Percentiles rank a stretch among this genome's conserved stretches.
Conservation (phyloP, 1,140 invertebrate species). For the Meloidogyne floridensis region DNA sequence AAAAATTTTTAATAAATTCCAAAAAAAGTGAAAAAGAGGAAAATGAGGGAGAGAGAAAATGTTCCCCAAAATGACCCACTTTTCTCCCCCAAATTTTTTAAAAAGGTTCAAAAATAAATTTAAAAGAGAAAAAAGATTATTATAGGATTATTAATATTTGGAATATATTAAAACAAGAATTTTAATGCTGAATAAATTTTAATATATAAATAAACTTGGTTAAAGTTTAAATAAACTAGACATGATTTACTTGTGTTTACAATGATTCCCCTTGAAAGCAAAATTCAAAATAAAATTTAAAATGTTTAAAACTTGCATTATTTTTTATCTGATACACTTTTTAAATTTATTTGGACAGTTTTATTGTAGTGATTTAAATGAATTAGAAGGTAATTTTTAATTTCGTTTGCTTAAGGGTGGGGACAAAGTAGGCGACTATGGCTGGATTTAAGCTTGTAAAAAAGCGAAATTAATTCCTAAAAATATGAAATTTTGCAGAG, state of each 20-base stretch:
- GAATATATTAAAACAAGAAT: conserved; percentile 2
- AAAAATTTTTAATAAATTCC: not conserved
- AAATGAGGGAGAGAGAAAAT: not conserved
- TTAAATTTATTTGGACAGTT: not conserved
- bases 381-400: not conserved
- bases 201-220: conserved; percentile 1
- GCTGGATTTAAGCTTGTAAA: too few relatives aligned
- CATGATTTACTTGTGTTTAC: not conserved
- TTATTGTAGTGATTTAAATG: conserved; percentile 1
- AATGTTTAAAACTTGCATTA: not conserved
- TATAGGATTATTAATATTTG: conserved; percentile 1
- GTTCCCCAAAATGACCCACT: not conserved
- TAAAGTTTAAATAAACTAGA: not conserved
- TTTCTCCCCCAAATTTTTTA: not conserved
- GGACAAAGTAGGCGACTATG: too few relatives aligned
- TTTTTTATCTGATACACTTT: not conserved
- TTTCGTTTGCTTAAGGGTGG: too few relatives aligned
- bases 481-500: too few relatives aligned
- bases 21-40: not conserved
- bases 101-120: not conserved
- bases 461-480: too few relatives aligned
- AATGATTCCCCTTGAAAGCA: not conserved
- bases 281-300: not conserved
- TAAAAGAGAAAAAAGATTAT: not conserved
- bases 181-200: not conserved